Evolutionary conservation across 2,797 vertebrate genomes (phyloP).

Genomic region (Girardinus metallicus): DNA sequence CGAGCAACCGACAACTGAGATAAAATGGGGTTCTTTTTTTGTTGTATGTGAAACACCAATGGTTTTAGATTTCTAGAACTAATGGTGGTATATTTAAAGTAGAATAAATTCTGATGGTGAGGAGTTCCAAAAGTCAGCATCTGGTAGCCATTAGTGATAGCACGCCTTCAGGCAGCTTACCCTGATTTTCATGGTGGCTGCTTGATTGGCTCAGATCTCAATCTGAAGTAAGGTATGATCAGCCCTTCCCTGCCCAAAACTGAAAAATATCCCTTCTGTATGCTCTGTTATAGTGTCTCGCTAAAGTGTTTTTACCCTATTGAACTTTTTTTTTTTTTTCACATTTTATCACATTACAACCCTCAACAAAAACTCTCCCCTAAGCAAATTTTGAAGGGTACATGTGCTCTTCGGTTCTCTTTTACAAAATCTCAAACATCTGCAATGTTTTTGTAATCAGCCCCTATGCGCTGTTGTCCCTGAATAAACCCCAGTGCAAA

Average conservation of each 20-base stretch:
- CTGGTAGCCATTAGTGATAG: conserved; percentile 52
- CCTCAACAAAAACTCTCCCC: not conserved
- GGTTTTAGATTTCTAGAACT: conserved; percentile 24
- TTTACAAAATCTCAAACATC: not conserved
- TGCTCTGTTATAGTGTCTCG: conserved; percentile 18
- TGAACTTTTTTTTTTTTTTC: conserved; percentile 13
- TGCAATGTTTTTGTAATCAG: not conserved
- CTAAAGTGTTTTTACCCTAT: conserved; percentile 21
- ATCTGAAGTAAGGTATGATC: conserved; percentile 50
- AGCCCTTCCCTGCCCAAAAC: conserved; percentile 14
- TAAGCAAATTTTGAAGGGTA: not conserved
- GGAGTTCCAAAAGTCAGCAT: conserved; percentile 26
- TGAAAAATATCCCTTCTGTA: conserved; percentile 11
- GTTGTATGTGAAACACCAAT: conserved; percentile 1
- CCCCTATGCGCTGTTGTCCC: not conserved
- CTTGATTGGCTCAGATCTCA: conserved; percentile 48
- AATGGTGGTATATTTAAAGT: conserved; percentile 4
- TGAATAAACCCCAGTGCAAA: not conserved
- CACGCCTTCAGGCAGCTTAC: conserved; percentile 46
- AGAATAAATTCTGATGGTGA: conserved; percentile 8
- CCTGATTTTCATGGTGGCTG: conserved; percentile 26
- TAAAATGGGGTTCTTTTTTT: conserved; percentile 9
- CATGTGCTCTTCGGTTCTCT: too few species aligned
- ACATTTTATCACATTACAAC: not conserved
- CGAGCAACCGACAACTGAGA: not conserved